phyloP scores from a whole-genome alignment of 2,797 vertebrate species.

The Dipus sagitta region DNA sequence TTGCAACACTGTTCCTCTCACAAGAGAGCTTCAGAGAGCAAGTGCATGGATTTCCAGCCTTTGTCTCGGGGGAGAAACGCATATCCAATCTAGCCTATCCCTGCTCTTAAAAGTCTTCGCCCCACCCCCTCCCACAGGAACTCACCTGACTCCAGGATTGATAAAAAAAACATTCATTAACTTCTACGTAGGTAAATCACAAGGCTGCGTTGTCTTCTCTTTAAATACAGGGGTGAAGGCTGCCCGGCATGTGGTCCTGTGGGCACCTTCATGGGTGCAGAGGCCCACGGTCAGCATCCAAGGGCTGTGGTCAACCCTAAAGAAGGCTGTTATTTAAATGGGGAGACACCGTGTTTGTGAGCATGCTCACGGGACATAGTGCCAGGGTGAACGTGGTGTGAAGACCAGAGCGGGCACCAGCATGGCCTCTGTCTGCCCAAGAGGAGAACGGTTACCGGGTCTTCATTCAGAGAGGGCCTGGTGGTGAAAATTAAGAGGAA shows the following conservation, averaged over 20 bases:
- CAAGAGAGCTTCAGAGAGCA: neutral
- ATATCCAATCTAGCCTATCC: too few relatives aligned
- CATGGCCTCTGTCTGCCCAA: neutral
- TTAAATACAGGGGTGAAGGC: neutral
- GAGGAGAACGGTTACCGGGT: neutral
- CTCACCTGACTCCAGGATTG: neutral
- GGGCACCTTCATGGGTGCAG: fast-evolving
- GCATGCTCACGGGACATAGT: fast-evolving
- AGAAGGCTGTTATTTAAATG: neutral
- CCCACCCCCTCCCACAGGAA: fast-evolving
- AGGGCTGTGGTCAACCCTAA: neutral
- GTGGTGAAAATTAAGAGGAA: neutral
- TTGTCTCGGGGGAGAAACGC: neutral
- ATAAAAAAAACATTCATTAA: neutral
- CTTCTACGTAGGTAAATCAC: neutral
- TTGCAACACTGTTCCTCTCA: neutral
- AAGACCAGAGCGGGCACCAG: neutral
- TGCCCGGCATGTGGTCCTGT: fast-evolving
- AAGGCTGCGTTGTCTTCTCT: neutral
- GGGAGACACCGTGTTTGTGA: fast-evolving
- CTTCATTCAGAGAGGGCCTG: fast-evolving
- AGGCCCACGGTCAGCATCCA: fast-evolving
- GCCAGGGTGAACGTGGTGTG: neutral
- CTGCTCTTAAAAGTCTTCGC: too few relatives aligned
- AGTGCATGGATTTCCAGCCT: neutral